phyloP scores from a whole-genome alignment of 2,888 invertebrate species.

The Latrodectus hesperus region DNA sequence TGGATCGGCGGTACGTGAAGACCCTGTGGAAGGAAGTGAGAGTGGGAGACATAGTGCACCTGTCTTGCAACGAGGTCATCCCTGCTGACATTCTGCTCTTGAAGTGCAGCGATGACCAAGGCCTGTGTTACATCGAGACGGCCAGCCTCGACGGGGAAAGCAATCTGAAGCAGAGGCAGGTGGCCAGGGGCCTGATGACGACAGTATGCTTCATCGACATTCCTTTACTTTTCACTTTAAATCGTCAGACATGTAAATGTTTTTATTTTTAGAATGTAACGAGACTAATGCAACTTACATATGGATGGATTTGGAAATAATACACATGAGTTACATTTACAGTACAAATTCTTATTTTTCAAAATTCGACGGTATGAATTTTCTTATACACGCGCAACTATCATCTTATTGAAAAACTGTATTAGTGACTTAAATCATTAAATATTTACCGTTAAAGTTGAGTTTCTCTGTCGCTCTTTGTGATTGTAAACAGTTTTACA shows the following conservation, averaged over 20 bases:
- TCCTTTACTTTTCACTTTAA: too few relatives aligned
- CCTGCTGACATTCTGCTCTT: slow-evolving; percentile 95
- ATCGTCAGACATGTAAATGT: too few relatives aligned
- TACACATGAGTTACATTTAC: background rate
- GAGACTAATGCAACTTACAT: background rate
- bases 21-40: slow-evolving; percentile 91
- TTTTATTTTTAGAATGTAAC: too few relatives aligned
- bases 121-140: slow-evolving; percentile 98
- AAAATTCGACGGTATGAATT: too few relatives aligned
- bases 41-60: slow-evolving; percentile 94
- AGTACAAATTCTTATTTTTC: too few relatives aligned
- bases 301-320: background rate
- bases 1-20: slow-evolving; percentile 87
- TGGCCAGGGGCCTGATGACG: slow-evolving; percentile 84
- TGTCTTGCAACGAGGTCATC: slow-evolving; percentile 96
- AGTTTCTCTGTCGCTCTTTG: too few relatives aligned
- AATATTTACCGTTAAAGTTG: too few relatives aligned
- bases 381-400: too few relatives aligned
- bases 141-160: slow-evolving; percentile 99
- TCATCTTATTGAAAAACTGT: too few relatives aligned
- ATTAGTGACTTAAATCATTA: too few relatives aligned
- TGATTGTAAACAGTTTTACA: too few relatives aligned
- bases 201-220: slow-evolving; percentile 78
- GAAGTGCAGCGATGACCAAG: slow-evolving; percentile 89
- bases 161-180: slow-evolving; percentile 97